Conservation (phyloP, 2,113 vertebrate genomes). For the Theristicus caerulescens region DNA sequence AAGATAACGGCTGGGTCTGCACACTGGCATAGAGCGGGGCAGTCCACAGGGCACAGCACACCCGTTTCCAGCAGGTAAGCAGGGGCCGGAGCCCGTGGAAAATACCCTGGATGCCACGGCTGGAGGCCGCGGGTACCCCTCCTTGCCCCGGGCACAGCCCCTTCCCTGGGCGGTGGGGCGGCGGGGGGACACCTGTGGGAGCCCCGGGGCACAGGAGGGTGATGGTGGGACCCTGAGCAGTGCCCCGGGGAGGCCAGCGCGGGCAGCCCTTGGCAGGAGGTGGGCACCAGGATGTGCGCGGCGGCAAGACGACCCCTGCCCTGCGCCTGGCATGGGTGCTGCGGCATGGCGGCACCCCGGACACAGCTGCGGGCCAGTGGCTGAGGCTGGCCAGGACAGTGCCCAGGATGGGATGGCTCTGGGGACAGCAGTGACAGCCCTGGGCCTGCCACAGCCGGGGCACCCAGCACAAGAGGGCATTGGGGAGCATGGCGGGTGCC, state of each 20-base stretch:
- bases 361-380: not conserved
- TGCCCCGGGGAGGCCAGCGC: not conserved
- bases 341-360: not conserved
- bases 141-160: not conserved
- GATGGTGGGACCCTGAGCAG: not conserved
- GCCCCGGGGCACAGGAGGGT: not conserved
- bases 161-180: not conserved
- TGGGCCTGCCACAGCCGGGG: not conserved
- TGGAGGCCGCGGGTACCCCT: not conserved
- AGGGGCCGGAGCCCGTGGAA: not conserved
- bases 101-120: not conserved
- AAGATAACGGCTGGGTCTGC: slow-evolving; percentile 10
- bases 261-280: not conserved
- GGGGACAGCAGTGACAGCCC: not conserved
- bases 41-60: not conserved
- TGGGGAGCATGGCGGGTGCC: not conserved
- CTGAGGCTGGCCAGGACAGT: not conserved
- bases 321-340: fast-evolving
- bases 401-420: not conserved
- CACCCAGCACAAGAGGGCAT: no score
- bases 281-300: not conserved
- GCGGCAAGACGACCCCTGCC: not conserved
- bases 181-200: not conserved
- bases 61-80: slow-evolving; percentile 4
- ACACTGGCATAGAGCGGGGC: not conserved